These are phyloP conservation scores for Elephantulus edwardii DNA, from an alignment of 2,113 vertebrate genomes.

Conservation along the genomic window DNA sequence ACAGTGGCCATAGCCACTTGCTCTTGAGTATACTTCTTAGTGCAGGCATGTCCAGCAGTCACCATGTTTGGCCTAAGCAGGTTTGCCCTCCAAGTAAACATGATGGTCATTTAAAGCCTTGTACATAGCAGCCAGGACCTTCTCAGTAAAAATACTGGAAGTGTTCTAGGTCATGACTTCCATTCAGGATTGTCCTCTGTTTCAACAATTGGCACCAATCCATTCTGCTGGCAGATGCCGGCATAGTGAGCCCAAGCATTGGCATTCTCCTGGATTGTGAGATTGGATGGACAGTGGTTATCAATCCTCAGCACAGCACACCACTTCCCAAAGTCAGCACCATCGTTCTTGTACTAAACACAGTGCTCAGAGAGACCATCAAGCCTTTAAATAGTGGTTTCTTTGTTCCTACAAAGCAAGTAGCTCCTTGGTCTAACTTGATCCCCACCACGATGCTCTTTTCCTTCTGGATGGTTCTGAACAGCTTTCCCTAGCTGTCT, in stretches of 20 bases:
- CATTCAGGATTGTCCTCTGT: slow-evolving; percentile 96
- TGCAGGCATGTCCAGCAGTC: slow-evolving; percentile 91
- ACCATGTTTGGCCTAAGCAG: slow-evolving; percentile 99
- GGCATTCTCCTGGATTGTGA: slow-evolving; percentile 94
- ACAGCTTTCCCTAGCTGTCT: slow-evolving; percentile 89
- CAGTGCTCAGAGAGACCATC: slow-evolving; percentile 95
- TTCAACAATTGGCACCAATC: slow-evolving; percentile 98
- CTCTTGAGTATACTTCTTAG: slow-evolving; percentile 93
- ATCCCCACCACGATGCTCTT: slow-evolving; percentile 97
- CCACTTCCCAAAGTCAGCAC: slow-evolving; percentile 97
- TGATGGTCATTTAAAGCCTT: slow-evolving; percentile 96
- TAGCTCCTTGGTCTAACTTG: slow-evolving; percentile 97
- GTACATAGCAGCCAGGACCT: slow-evolving; percentile 96
- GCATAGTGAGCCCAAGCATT: slow-evolving; percentile 95
- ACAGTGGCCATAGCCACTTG: slow-evolving; percentile 95
- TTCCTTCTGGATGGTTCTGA: slow-evolving; percentile 92
- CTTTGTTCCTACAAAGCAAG: slow-evolving; percentile 93
- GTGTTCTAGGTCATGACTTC: slow-evolving; percentile 92
- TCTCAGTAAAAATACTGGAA: slow-evolving; percentile 96
- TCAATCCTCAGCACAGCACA: slow-evolving; percentile 95
- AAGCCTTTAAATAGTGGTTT: slow-evolving; percentile 97
- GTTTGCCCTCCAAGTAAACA: slow-evolving; percentile 96
- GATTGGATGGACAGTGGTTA: slow-evolving; percentile 91
- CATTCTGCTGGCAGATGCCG: slow-evolving; percentile 99
- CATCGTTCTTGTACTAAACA: slow-evolving; percentile 98